These are phyloP conservation scores for Drosophila lacertosa DNA, from an alignment of 1,140 invertebrate species.

Conservation along the genomic window DNA sequence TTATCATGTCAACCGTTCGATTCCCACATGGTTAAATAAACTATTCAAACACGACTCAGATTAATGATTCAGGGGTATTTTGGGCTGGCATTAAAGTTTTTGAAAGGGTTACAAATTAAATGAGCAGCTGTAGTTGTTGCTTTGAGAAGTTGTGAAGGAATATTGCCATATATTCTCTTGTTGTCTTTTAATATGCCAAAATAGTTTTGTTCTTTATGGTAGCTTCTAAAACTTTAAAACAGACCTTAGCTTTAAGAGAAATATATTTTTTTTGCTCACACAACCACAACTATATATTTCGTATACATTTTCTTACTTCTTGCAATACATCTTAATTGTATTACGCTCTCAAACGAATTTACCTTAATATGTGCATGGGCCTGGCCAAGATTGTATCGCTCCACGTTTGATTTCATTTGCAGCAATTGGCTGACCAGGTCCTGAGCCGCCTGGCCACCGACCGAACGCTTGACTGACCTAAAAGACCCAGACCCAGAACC, in stretches of 20 bases:
- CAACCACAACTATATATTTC: too few species aligned
- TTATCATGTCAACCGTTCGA: background rate
- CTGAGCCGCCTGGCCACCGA: conserved; percentile 39
- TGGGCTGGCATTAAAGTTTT: too few species aligned
- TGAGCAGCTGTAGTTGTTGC: too few species aligned
- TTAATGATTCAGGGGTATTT: too few species aligned
- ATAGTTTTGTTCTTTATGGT: too few species aligned
- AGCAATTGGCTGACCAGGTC: conserved; percentile 9
- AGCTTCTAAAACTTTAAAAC: too few species aligned
- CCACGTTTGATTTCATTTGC: conserved; percentile 67
- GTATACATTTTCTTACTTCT: too few species aligned
- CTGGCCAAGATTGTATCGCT: conserved; percentile 61
- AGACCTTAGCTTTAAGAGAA: too few species aligned
- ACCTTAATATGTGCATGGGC: conserved; percentile 32
- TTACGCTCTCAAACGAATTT: conserved; percentile 2
- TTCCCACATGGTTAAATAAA: background rate
- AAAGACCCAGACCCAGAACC: conserved; percentile 1
- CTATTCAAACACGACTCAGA: background rate
- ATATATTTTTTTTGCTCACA: too few species aligned
- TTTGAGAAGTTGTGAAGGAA: too few species aligned
- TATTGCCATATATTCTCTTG: too few species aligned
- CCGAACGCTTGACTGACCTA: conserved; percentile 39
- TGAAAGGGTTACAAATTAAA: background rate
- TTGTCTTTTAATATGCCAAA: too few species aligned
- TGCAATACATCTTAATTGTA: background rate